These are phyloP conservation scores for Lethenteron reissneri DNA, from an alignment of 2,113 vertebrate genomes.

Conservation along the genomic window DNA sequence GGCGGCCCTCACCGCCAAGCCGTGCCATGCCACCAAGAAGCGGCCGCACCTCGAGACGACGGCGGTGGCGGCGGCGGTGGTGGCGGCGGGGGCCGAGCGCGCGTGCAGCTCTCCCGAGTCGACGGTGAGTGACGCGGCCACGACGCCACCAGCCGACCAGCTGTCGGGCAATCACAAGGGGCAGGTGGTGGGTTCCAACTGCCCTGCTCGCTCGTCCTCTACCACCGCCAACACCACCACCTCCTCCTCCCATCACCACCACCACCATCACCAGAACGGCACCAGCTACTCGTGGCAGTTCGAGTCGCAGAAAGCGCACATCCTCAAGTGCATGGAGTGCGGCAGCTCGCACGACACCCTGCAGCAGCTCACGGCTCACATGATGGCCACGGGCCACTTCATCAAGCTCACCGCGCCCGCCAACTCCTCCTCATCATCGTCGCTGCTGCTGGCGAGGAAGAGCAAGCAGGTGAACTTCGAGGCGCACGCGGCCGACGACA, in stretches of 20 bases:
- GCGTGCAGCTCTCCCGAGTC: conserved; percentile 75
- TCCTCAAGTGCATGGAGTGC: conserved; percentile 97
- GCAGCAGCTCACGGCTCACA: conserved; percentile 89
- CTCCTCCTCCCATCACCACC: too few relatives aligned
- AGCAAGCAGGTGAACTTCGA: conserved; percentile 6
- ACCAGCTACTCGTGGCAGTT: conserved; percentile 99
- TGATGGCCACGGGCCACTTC: conserved; percentile 99
- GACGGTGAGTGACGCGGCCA: conserved; percentile 36
- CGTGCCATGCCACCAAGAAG: conserved; percentile 63
- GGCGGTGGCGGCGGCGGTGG: conserved; percentile 13
- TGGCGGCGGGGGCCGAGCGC: background rate
- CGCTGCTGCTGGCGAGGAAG: background rate
- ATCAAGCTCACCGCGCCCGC: conserved; percentile 98
- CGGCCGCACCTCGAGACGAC: conserved; percentile 64
- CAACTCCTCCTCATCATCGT: conserved; percentile 39
- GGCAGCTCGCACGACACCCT: conserved; percentile 87
- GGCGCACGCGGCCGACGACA: conserved; percentile 44
- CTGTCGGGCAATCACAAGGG: conserved; percentile 24
- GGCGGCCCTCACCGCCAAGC: conserved; percentile 79
- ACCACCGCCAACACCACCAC: conserved; percentile 76
- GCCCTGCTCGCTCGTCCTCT: conserved; percentile 32
- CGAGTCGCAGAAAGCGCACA: conserved; percentile 88
- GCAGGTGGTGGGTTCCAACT: conserved; percentile 25
- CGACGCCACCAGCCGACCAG: conserved; percentile 17
- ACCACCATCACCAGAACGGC: conserved; percentile 54